Base-by-base conservation (phyloP, 2,113 vertebrate species). In the Conger conger region DNA sequence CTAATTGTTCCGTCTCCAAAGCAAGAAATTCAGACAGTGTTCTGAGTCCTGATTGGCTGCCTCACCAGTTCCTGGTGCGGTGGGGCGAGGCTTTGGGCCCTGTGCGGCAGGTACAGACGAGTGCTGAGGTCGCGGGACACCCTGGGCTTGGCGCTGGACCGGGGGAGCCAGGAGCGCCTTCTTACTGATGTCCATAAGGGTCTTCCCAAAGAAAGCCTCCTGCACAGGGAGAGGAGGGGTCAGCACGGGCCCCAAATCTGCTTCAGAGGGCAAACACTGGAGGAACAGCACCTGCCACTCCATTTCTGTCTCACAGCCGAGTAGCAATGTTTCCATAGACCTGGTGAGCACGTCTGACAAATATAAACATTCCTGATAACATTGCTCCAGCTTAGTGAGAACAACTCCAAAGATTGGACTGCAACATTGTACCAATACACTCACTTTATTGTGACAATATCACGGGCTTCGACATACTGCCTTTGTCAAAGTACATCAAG, bases 141-240 rank as follows among this genome's bases (percentile, higher is more conserved):
- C 87, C 80, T 82, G 86, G 23, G 80, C 42, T 63, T 91, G 87
- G 88, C 90, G 94, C 90, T 94, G 95, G 37, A 87, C 91, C 33
- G 91, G 94, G 0, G 96, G 94, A 1, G 95, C 95, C 93, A 98
- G 94, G 89, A 96, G 93, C 50, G 97, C 95, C 90, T 97, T 98
- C 88, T 97, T 96, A 92, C 97, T 97, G 92, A 97, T 92, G 89
- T 99, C 98, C 91, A 99, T 94, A 87, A 99, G 93, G 0, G 96
- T 97, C 92, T 98, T 99, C 85, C 98, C 98, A 82, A 99, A 99
- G 91, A 99, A 99, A 0, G 98, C 98, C 93, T 99, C 98, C 97
- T 99, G 92, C 33, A 86, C 4, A 6, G 45, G 82, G 81, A 84
- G 1, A 86, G 0, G 84, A 38, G 86, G 0, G 86, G 15, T 86